A percentile compares a stretch with the other conserved stretches of the same genome.
These are phyloP conservation scores for Peromyscus polionotus DNA, from an alignment of 2,113 vertebrate genomes.

Conservation along the genomic window DNA sequence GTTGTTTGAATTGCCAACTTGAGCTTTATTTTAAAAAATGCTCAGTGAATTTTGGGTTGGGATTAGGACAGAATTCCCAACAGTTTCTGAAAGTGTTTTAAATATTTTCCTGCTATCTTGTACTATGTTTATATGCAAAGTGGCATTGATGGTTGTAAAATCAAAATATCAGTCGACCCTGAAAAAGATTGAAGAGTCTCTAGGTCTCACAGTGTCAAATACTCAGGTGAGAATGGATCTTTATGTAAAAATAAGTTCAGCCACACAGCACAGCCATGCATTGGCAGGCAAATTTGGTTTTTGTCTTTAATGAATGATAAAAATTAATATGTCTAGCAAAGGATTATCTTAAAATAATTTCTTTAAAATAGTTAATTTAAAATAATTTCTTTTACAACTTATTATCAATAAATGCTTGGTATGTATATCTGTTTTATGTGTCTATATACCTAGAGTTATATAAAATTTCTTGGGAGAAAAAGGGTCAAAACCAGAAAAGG, in stretches of 20 bases:
- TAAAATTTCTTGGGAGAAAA: neutral
- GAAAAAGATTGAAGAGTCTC: neutral
- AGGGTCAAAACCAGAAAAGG: neutral
- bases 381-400: neutral
- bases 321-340: neutral
- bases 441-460: neutral
- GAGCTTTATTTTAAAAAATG: neutral
- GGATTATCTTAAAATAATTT: neutral
- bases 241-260: neutral
- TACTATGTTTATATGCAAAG: neutral
- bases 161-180: neutral
- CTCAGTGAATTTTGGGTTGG: neutral
- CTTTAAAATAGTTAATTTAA: neutral
- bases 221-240: neutral
- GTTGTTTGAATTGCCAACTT: neutral
- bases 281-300: neutral
- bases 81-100: neutral
- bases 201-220: neutral
- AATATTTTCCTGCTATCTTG: neutral
- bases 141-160: neutral
- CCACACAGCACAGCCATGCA: neutral
- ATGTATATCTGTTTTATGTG: neutral
- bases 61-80: neutral
- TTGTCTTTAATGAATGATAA: neutral
- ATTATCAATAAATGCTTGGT: neutral